Evolutionary conservation across 2,113 vertebrate genomes (phyloP), one percentile per base, ranked within the genome.

Genomic region (Xenotilapia longispinis): DNA sequence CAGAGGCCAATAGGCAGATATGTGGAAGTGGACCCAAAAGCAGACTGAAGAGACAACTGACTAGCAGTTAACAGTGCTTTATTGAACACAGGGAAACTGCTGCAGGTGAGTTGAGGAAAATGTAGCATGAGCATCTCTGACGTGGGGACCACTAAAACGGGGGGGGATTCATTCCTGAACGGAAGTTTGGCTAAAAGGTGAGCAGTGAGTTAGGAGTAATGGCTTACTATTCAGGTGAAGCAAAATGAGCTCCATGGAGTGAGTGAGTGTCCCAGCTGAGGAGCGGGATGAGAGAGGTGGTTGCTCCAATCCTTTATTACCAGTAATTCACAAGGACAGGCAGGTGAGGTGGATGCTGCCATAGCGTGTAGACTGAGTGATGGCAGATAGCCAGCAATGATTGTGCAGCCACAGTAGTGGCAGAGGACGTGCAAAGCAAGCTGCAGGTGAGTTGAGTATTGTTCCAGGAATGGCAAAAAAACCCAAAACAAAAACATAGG

Each of bases 391-490:
- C 33, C 19, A 38, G 31, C 0, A 0, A 65, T 38, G 60, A 38
- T 5, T 65, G 33, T 38, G 60, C 33, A 38, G 60, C 60, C 60
- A n/a, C 17, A 38, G 60, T 0, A 65, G 3, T 38, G 4, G 60
- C 60, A 65, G 58, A 63, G 2, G 31, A n/a, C 0, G 9, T 36
- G 17, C 9, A 11, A 63, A n/a, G 58, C 9, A 0, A 65, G 60
- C 4, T 65, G 60, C 33, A 38, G 33, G 2, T 38, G 10, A 65
- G 60, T 65, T 65, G 60, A 65, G 60, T 65, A 38, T n/a, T 65
- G 60, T 65, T 65, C 60, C 60, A 65, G 33, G 60, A 65, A 65
- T 7, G 10, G 31, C 60, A 38, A 65, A 65, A 36, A 26, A 4
- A 2, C 2, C 3, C 2, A 13, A n/a, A 51, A 3, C 51, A 0